Conservation (phyloP, 2,113 vertebrate species). For the Campylorhamphus procurvoides region DNA sequence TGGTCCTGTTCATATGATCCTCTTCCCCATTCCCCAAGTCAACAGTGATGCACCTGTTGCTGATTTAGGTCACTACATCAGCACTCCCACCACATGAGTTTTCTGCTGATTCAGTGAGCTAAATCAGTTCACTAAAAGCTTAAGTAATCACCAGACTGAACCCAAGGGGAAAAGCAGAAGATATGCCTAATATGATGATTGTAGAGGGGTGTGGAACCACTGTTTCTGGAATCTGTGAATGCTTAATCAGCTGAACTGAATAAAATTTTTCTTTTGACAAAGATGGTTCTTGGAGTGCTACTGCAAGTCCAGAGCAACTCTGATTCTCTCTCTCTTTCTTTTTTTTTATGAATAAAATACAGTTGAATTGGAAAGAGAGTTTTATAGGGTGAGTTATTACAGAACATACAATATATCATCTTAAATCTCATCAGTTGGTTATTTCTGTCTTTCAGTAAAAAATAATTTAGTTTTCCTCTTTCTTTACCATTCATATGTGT, state of each 20-base stretch:
- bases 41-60: background rate
- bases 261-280: background rate
- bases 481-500: background rate
- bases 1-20: background rate
- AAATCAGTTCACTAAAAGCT: background rate
- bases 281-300: background rate
- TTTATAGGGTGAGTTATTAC: background rate
- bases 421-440: background rate
- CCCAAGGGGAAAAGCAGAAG: background rate
- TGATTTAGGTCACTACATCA: background rate
- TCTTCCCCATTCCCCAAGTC: rapidly evolving
- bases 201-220: background rate
- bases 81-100: background rate
- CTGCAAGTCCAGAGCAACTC: background rate
- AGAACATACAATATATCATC: background rate
- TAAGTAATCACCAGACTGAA: background rate
- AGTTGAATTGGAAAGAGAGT: background rate
- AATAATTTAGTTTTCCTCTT: background rate
- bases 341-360: background rate
- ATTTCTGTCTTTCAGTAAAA: background rate
- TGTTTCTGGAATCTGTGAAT: background rate
- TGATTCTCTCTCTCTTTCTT: background rate
- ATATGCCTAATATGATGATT: background rate
- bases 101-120: background rate
- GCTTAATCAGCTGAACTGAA: background rate